Base-by-base conservation (phyloP, 1,140 invertebrate genomes). In the Microplitis demolitor region DNA sequence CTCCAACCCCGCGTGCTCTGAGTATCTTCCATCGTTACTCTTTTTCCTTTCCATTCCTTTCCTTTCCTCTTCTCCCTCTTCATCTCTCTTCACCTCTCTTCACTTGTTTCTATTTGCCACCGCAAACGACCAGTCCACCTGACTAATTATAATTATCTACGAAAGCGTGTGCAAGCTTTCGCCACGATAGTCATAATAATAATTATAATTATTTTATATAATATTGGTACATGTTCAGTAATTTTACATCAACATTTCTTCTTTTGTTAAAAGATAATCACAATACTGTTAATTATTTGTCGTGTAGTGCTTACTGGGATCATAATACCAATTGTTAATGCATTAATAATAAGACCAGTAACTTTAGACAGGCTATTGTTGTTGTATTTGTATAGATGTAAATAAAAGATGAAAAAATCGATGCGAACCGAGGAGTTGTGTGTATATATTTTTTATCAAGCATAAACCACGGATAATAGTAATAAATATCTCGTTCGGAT, bases 61-160 rank as follows among this genome's bases (percentile, higher is more conserved):
- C 35, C 58, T 45, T 50, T 50, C 51, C 72, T n/a, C 51, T 58
- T 63, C 60, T 33, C 16, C 37, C 13, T 9, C 4, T 24, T 37
- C 33, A 3, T n/a, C 62, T 69, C 54, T 39, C 35, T 16, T 37
- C 33, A 3, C 16, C 62, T 69, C 54, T 39, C 35, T 16, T 31
- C 31, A 16, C 58, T 33, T 31, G 16, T 33, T 35, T 60, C 14
- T 35, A 69, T 35, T 71, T 64, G 14, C 37, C 60, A 34, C 31
- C 62, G 11, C 50, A 67, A 67, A 67, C 66, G 45, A 67, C 62
- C 34, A 66, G 37, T 31, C 63, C 66, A 67, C 45, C 45, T 69
- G 14, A 69, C 67, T 50, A 72, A 72, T 72, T 72, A 72, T 72
- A 16, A 72, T 72, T 66, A 50, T 72, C 70, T 45, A 33, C 35